Percentiles rank a stretch among this genome's conserved stretches.
phyloP scores from a whole-genome alignment of 2,797 vertebrate genomes.

The Eulemur rubriventer region DNA sequence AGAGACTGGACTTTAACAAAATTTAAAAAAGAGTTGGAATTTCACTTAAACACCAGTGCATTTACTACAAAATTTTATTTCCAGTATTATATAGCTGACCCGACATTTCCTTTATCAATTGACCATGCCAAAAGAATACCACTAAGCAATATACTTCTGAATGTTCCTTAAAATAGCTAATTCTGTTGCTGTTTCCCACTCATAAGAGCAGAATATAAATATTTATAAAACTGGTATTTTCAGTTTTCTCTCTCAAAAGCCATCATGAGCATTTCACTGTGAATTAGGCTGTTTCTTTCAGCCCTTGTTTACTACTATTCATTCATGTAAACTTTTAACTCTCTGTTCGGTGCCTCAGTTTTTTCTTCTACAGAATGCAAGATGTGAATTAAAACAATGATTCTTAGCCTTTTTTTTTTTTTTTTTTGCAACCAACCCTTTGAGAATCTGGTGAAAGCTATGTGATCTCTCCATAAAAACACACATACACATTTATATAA shows the following conservation, averaged over 20 bases:
- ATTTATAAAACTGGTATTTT: slow-evolving; percentile 38
- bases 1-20: background rate
- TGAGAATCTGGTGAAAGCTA: slow-evolving; percentile 52
- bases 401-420: background rate
- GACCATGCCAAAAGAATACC: background rate
- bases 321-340: background rate
- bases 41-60: slow-evolving; percentile 17
- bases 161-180: slow-evolving; percentile 1
- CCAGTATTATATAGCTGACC: background rate
- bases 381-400: background rate
- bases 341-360: background rate
- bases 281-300: background rate
- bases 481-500: background rate
- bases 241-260: slow-evolving; percentile 32
- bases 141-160: slow-evolving; percentile 1
- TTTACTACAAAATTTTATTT: slow-evolving; percentile 40
- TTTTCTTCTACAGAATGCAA: slow-evolving; percentile 33
- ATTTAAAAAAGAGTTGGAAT: background rate
- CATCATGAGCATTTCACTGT: background rate
- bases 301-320: background rate
- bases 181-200: slow-evolving; percentile 25
- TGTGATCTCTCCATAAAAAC: slow-evolving; percentile 30
- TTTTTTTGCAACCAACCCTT: background rate
- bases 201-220: slow-evolving; percentile 26
- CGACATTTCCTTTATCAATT: background rate